phyloP scores from a whole-genome alignment of 2,888 invertebrate genomes.

The Mesodorylaimus sp. region DNA sequence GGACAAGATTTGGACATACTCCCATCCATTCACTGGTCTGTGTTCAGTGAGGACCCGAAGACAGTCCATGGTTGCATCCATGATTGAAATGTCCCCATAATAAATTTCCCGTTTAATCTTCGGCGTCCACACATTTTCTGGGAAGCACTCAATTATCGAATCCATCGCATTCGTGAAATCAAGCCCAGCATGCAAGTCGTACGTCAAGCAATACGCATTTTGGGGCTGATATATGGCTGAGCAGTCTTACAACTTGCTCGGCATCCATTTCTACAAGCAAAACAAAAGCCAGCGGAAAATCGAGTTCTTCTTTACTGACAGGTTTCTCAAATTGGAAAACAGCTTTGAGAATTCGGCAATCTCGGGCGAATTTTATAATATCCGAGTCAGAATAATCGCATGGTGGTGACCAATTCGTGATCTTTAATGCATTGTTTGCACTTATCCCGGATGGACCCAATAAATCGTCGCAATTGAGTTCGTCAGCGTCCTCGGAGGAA shows the following conservation, averaged over 20 bases:
- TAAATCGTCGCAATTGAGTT: too few species aligned
- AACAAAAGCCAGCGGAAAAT: constrained; percentile 2
- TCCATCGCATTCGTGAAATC: neutral
- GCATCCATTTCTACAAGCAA: neutral
- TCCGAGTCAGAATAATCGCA: too few species aligned
- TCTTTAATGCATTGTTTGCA: too few species aligned
- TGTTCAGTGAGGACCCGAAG: neutral
- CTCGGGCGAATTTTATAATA: too few species aligned
- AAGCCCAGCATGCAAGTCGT: neutral
- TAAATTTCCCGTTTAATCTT: neutral
- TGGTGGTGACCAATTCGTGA: too few species aligned
- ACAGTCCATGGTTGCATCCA: constrained; percentile 2
- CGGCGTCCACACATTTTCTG: neutral
- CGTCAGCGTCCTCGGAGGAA: too few species aligned
- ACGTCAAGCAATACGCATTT: constrained; percentile 1
- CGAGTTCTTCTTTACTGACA: neutral
- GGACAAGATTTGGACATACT: neutral
- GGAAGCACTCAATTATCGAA: neutral
- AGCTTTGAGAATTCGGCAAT: too few species aligned
- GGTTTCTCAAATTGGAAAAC: too few species aligned
- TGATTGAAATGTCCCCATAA: neutral
- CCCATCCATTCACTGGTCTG: neutral
- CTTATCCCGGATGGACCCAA: too few species aligned
- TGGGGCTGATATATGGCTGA: constrained; percentile 2
- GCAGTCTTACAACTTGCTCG: neutral